A percentile compares a stretch with the other conserved stretches of the same genome.
phyloP scores from a whole-genome alignment of 2,888 invertebrate species.

The Protophormia terraenovae region DNA sequence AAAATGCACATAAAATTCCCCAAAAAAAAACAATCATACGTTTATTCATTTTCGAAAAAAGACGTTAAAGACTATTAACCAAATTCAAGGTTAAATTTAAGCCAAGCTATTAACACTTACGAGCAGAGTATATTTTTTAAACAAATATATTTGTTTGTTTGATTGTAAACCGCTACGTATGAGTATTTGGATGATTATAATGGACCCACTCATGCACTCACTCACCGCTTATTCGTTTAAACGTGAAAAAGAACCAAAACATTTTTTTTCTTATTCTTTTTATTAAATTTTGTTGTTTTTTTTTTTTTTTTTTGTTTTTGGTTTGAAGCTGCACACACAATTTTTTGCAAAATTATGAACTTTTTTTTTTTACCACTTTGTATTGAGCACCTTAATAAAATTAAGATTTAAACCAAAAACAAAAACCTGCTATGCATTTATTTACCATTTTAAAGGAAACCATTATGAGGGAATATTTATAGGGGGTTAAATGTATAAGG shows the following conservation, averaged over 20 bases:
- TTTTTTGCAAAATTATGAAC: conserved; percentile 15
- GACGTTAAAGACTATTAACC: conserved; percentile 67
- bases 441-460: conserved; percentile 13
- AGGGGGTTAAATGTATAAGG: neutral
- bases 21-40: conserved; percentile 43
- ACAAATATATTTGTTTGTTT: neutral
- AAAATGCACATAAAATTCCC: conserved; percentile 51
- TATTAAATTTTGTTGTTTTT: too few relatives aligned
- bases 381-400: conserved; percentile 25
- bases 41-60: conserved; percentile 50
- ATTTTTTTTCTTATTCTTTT: too few relatives aligned
- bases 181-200: conserved; percentile 48
- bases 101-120: conserved; percentile 66
- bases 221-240: neutral
- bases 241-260: neutral
- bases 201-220: conserved; percentile 29
- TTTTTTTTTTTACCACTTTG: conserved; percentile 12
- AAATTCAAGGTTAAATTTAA: conserved; percentile 69
- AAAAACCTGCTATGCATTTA: neutral
- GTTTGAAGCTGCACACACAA: conserved; percentile 9
- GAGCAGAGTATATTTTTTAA: neutral
- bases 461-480: conserved; percentile 44
- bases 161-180: neutral
- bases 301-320: too few relatives aligned
- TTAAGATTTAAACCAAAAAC: conserved; percentile 15